Evolutionary conservation across 2,888 invertebrate genomes (phyloP).

Genomic region (Eupithecia centaureata): DNA sequence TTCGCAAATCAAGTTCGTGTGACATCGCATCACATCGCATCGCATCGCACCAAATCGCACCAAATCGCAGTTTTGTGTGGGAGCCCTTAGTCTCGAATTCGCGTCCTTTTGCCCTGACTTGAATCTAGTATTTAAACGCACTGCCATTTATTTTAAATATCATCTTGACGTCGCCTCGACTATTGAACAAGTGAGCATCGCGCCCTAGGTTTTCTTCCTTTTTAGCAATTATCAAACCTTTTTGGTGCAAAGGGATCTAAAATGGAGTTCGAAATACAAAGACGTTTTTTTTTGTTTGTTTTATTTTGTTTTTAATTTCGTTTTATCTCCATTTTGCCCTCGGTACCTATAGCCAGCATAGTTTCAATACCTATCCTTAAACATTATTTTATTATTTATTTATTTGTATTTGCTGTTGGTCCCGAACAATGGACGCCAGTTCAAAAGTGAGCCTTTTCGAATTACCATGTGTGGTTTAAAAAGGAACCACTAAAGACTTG

Average conservation of each 20-base stretch:
- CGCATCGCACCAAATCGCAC: no score
- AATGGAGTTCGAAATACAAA: constrained; percentile 1
- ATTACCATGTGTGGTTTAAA: neutral
- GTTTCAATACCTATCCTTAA: no score
- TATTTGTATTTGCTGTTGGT: neutral
- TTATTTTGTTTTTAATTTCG: neutral
- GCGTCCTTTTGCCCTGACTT: no score
- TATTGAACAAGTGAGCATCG: neutral
- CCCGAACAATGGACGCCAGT: no score
- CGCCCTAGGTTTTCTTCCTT: neutral
- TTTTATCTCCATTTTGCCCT: neutral
- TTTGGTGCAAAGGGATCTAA: neutral
- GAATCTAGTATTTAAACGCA: no score
- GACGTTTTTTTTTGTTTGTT: neutral
- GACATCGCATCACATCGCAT: no score
- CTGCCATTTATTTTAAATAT: no score
- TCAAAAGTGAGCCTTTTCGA: neutral
- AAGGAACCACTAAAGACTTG: neutral
- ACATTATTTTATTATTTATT: no score
- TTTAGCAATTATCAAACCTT: neutral
- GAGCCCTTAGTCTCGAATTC: no score
- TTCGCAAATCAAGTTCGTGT: no score
- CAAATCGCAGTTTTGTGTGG: no score
- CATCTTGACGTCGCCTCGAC: neutral
- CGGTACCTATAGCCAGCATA: neutral